Evolutionary conservation across 2,888 invertebrate genomes (phyloP).

Genomic region (Coenonympha arcania): DNA sequence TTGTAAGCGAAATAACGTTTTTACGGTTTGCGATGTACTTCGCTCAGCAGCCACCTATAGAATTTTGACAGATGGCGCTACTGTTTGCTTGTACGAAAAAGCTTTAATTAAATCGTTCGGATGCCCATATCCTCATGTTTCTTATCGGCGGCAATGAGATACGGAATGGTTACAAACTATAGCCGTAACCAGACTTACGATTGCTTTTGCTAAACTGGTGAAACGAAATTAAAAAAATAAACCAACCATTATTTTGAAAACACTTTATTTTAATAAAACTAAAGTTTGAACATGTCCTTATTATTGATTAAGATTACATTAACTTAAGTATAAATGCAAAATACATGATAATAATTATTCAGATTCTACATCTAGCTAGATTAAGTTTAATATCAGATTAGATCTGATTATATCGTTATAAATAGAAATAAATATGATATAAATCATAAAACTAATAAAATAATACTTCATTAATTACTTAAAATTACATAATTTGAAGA

Average conservation of each 20-base stretch:
- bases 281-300: slow-evolving; percentile 15
- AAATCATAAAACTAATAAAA: not conserved
- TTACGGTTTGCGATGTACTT: too few relatives aligned
- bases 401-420: slow-evolving; percentile 34
- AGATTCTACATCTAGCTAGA: not conserved
- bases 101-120: too few relatives aligned
- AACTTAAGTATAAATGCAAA: slow-evolving; percentile 6
- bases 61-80: too few relatives aligned
- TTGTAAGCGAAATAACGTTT: too few relatives aligned
- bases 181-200: not conserved
- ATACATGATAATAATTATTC: not conserved
- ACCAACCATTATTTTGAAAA: slow-evolving; percentile 1
- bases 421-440: slow-evolving; percentile 13
- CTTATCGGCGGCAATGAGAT: too few relatives aligned
- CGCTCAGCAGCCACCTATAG: too few relatives aligned
- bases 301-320: slow-evolving; percentile 3
- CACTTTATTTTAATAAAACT: not conserved
- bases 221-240: not conserved
- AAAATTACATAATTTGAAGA: too few relatives aligned
- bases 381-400: slow-evolving; percentile 47
- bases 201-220: too few relatives aligned
- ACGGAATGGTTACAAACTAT: too few relatives aligned
- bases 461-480: not conserved
- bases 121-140: too few relatives aligned
- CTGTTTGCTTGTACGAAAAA: too few relatives aligned